phyloP scores from a whole-genome alignment of 2,113 vertebrate genomes.

The Amia ocellicauda region DNA sequence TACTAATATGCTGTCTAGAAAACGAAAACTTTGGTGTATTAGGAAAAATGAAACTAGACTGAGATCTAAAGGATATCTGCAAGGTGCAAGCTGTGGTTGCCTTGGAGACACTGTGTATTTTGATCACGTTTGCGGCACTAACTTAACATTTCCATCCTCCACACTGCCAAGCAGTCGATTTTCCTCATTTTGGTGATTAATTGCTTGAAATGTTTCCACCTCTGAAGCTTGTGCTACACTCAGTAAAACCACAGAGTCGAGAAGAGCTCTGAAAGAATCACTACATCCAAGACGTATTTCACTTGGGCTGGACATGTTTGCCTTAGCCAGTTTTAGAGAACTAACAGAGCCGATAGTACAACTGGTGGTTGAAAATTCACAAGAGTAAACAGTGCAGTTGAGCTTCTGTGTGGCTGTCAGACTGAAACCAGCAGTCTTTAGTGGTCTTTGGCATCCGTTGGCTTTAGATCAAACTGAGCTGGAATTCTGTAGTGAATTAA shows the following conservation, averaged over 20 bases:
- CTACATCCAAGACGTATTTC: conserved; percentile 29
- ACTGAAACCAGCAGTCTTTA: neutral
- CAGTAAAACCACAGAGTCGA: conserved; percentile 16
- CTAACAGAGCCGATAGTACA: too few relatives aligned
- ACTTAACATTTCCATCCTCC: conserved; percentile 48
- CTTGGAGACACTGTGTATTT: conserved; percentile 42
- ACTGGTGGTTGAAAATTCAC: neutral
- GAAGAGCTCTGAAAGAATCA: neutral
- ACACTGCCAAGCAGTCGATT: conserved; percentile 50
- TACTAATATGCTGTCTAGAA: neutral
- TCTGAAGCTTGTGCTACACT: conserved; percentile 34
- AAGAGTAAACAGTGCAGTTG: neutral
- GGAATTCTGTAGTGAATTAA: neutral
- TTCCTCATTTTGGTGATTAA: conserved; percentile 68
- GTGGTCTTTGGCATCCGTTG: neutral
- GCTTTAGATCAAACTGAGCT: neutral
- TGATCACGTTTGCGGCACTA: conserved; percentile 51
- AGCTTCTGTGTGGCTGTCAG: neutral
- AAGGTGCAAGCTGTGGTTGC: conserved; percentile 20
- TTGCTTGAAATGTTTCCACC: conserved; percentile 59
- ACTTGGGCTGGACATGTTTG: conserved; percentile 39
- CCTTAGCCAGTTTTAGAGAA: neutral
- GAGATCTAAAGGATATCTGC: neutral
- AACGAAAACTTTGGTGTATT: neutral
- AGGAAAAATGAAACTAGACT: neutral